Percentiles rank a stretch among this genome's conserved stretches.
Conservation (phyloP, 2,888 invertebrate genomes). For the Cosmopolites sordidus region DNA sequence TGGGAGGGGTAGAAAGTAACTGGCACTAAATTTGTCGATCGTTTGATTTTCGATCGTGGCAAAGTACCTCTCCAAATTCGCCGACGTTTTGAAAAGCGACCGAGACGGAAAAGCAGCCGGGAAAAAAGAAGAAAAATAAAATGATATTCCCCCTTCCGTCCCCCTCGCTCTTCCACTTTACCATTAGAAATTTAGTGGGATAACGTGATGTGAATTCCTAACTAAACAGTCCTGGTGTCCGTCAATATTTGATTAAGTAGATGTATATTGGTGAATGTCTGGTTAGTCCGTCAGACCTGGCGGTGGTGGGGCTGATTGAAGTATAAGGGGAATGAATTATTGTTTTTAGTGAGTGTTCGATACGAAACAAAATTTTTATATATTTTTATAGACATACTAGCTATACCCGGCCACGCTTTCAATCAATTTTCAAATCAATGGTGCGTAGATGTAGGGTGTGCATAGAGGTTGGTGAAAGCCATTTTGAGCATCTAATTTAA, state of each 20-base stretch:
- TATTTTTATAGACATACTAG: too few species aligned
- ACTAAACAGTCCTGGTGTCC: slow-evolving; percentile 12
- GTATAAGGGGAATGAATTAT: too few species aligned
- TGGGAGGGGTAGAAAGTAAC: background rate
- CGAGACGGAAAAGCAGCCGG: slow-evolving; percentile 10
- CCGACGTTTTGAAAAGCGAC: slow-evolving; percentile 13
- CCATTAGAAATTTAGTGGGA: slow-evolving; percentile 19
- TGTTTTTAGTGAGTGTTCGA: too few species aligned
- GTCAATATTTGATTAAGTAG: slow-evolving; percentile 20
- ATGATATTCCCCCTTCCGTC: slow-evolving; percentile 3
- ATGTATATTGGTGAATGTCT: slow-evolving; percentile 13
- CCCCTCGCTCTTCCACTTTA: too few species aligned
- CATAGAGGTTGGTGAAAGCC: too few species aligned
- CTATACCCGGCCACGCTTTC: too few species aligned
- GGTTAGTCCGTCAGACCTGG: background rate
- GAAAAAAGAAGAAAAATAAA: slow-evolving; percentile 19
- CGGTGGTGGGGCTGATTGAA: too few species aligned
- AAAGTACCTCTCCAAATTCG: slow-evolving; percentile 8
- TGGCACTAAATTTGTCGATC: slow-evolving; percentile 4
- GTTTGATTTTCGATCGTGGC: slow-evolving; percentile 8
- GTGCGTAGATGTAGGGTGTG: too few species aligned
- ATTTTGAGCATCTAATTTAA: too few species aligned
- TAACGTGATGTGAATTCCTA: slow-evolving; percentile 16
- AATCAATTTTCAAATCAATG: too few species aligned
- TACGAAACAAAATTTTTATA: too few species aligned